Percentiles rank a stretch among this genome's conserved stretches.
phyloP scores from a whole-genome alignment of 2,113 vertebrate species.

The Channa argus region DNA sequence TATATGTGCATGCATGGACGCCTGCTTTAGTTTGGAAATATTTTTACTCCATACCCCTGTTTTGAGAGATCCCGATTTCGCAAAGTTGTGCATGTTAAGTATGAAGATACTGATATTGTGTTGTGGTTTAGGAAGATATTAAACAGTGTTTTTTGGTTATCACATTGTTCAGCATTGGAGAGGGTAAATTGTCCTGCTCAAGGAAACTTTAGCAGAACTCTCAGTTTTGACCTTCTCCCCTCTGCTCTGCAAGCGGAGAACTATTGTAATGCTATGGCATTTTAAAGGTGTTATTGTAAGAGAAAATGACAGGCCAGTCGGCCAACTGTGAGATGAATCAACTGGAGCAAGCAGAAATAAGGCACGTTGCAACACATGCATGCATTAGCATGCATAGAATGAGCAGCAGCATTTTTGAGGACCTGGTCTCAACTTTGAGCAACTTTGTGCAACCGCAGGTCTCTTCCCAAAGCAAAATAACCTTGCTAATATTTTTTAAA shows the following conservation, averaged over 20 bases:
- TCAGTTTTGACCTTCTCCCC: conserved; percentile 44
- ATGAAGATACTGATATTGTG: conserved; percentile 15
- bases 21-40: conserved; percentile 30
- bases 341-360: conserved; percentile 39
- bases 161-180: not conserved
- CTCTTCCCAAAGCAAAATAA: conserved; percentile 11
- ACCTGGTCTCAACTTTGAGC: conserved; percentile 39
- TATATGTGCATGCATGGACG: not conserved
- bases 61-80: conserved; percentile 24
- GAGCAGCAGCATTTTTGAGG: conserved; percentile 34
- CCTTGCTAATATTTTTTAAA: conserved; percentile 12
- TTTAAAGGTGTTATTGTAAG: conserved; percentile 48
- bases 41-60: conserved; percentile 20
- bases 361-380: conserved; percentile 38
- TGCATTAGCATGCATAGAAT: conserved; percentile 64
- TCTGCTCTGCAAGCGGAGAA: conserved; percentile 37
- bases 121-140: conserved; percentile 20
- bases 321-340: conserved; percentile 45
- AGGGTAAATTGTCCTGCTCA: conserved; percentile 20
- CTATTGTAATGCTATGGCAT: conserved; percentile 45
- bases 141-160: not conserved
- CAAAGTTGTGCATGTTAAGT: conserved; percentile 8
- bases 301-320: conserved; percentile 48
- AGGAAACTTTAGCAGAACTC: conserved; percentile 42
- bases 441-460: conserved; percentile 12